Conservation (phyloP, 2,113 vertebrate species). For the Maccullochella peelii region DNA sequence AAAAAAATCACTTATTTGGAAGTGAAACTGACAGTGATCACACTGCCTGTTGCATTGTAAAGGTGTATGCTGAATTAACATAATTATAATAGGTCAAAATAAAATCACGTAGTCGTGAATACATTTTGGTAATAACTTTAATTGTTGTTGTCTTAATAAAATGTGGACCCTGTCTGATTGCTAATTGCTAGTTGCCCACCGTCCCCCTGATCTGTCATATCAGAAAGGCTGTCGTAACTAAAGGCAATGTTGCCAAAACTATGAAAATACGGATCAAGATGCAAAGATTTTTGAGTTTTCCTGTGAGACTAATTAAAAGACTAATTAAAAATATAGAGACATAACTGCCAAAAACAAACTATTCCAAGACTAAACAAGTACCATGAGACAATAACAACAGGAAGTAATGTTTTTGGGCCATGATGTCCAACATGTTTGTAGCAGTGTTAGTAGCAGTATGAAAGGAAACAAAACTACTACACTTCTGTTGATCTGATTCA, state of each 20-base stretch:
- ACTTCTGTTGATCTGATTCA: neutral
- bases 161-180: neutral
- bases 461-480: neutral
- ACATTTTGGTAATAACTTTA: neutral
- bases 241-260: constrained; percentile 6
- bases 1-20: neutral
- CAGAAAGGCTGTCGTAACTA: neutral
- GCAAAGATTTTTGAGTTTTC: constrained; percentile 22
- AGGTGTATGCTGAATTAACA: neutral
- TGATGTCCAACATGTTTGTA: neutral
- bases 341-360: neutral
- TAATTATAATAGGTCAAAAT: neutral
- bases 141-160: constrained; percentile 1
- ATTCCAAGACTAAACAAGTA: neutral
- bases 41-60: neutral
- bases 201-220: neutral
- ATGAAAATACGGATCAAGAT: neutral
- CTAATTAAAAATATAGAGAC: neutral
- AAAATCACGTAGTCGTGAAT: neutral
- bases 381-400: constrained; percentile 14
- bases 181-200: neutral
- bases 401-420: constrained; percentile 6
- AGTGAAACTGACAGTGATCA: neutral
- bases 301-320: constrained; percentile 27
- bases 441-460: neutral